Conservation (phyloP, 2,113 vertebrate species). For the Notechis scutatus region DNA sequence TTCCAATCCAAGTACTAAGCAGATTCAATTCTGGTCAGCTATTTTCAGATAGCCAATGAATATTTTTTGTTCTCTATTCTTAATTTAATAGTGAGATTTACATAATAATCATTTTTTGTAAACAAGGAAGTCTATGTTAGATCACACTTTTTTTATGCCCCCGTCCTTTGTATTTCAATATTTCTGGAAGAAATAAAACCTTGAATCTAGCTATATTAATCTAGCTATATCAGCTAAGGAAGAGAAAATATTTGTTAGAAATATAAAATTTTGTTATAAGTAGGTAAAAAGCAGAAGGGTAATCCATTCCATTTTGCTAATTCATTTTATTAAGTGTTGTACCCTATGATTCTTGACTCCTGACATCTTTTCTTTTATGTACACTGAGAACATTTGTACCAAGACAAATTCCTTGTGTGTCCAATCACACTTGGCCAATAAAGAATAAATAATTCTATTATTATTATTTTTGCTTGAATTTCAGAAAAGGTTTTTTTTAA, state of each 20-base stretch:
- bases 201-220: not conserved
- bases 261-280: too few species aligned
- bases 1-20: not conserved
- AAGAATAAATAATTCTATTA: too few species aligned
- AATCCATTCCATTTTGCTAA: not conserved
- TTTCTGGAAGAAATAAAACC: constrained; percentile 1
- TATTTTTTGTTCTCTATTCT: not conserved
- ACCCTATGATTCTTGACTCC: too few species aligned
- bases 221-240: not conserved
- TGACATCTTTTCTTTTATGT: too few species aligned
- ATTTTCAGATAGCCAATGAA: not conserved
- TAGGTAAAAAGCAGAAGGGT: not conserved
- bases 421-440: too few species aligned
- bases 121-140: not conserved
- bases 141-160: not conserved
- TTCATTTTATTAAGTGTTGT: not conserved
- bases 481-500: not conserved
- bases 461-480: not conserved
- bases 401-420: too few species aligned
- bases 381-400: too few species aligned
- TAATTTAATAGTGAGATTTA: not conserved
- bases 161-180: not conserved
- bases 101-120: not conserved
- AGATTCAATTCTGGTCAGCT: not conserved
- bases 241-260: not conserved